Evolutionary conservation across 2,888 invertebrate genomes (phyloP).

Genomic region (Elmis aenea): DNA sequence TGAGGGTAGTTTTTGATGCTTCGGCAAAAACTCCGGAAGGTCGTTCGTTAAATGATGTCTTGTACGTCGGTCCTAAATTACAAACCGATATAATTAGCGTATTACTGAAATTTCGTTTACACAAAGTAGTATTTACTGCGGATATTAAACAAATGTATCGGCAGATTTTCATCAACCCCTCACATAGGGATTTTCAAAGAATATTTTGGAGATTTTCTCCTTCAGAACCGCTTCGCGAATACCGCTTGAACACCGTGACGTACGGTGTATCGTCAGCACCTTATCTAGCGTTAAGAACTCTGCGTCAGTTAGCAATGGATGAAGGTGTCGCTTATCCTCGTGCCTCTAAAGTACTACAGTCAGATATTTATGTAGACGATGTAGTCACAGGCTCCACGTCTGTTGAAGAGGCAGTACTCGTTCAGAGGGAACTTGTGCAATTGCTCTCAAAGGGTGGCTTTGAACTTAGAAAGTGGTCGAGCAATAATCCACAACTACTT

Average conservation of each 20-base stretch:
- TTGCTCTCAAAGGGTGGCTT: constrained; percentile 18
- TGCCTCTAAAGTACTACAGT: constrained; percentile 11
- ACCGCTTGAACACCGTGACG: constrained; percentile 22
- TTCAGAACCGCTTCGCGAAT: constrained; percentile 12
- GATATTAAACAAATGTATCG: constrained; percentile 26
- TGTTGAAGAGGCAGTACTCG: constrained; percentile 9
- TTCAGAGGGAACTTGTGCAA: constrained; percentile 14
- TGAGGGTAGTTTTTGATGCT: constrained; percentile 23
- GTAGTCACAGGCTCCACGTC: constrained; percentile 15
- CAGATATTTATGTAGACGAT: constrained; percentile 20
- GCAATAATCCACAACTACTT: constrained; percentile 9
- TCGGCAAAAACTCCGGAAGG: constrained; percentile 15
- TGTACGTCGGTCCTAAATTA: constrained; percentile 13
- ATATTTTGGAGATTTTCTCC: constrained; percentile 19
- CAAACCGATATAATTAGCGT: constrained; percentile 19
- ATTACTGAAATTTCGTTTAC: constrained; percentile 17
- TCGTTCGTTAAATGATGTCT: constrained; percentile 18
- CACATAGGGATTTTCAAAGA: constrained; percentile 14
- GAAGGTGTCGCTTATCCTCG: constrained; percentile 10
- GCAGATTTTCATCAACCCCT: constrained; percentile 11
- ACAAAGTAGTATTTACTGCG: constrained; percentile 12
- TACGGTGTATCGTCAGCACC: constrained; percentile 21
- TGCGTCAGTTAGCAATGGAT: constrained; percentile 17
- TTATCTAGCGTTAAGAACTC: constrained; percentile 19
- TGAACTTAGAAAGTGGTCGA: constrained; percentile 16